These are phyloP conservation scores for Torymus tubicola DNA, from an alignment of 2,888 invertebrate species.

Conservation along the genomic window DNA sequence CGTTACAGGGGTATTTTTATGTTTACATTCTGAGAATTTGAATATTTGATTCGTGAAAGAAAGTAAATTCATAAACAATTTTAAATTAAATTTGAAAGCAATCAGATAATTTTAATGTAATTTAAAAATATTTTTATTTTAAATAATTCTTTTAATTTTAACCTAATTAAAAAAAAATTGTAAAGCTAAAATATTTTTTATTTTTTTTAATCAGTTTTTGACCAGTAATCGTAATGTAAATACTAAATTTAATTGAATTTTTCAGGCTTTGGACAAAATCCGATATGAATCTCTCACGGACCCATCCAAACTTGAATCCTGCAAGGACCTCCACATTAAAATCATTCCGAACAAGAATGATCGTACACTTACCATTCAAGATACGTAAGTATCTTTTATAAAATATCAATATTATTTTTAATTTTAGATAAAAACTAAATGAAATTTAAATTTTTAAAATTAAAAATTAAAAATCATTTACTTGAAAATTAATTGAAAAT, in stretches of 20 bases:
- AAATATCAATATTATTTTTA: no score
- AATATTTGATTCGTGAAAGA: background rate
- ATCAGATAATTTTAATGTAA: background rate
- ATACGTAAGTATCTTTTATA: conserved; percentile 77
- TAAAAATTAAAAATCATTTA: conserved; percentile 10
- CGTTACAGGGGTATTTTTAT: no score
- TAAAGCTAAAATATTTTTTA: no score
- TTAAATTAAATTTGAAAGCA: no score
- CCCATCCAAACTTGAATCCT: conserved; percentile 92
- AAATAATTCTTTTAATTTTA: no score
- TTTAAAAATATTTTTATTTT: background rate
- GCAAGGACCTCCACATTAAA: conserved; percentile 97
- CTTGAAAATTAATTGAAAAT: background rate
- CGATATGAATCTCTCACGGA: conserved; percentile 99
- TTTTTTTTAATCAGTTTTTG: no score
- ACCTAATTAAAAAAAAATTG: no score
- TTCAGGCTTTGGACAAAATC: conserved; percentile 89
- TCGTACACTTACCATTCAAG: conserved; percentile 95
- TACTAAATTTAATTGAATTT: background rate
- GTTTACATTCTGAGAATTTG: background rate
- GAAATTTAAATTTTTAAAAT: background rate
- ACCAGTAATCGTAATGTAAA: no score
- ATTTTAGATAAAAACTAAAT: no score
- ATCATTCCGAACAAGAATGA: conserved; percentile 97
- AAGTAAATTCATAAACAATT: background rate